phyloP scores from a whole-genome alignment of 2,797 vertebrate genomes.

The Acanthurus lineatus region DNA sequence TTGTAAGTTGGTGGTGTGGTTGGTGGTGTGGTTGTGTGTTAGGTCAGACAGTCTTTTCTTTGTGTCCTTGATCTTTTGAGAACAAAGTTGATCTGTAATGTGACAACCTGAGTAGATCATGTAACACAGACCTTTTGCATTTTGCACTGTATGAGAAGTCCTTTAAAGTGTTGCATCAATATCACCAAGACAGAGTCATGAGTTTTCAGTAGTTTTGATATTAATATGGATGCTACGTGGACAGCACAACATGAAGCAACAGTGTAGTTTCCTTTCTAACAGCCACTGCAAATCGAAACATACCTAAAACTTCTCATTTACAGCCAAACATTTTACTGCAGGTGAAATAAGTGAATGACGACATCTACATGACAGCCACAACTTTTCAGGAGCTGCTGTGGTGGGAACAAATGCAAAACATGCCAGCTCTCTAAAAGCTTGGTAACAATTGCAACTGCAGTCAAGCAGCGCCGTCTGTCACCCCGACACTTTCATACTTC shows the following conservation, averaged over 20 bases:
- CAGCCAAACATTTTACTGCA: not conserved
- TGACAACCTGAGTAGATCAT: not conserved
- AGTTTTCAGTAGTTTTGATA: not conserved
- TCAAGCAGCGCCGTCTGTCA: constrained; percentile 56
- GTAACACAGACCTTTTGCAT: not conserved
- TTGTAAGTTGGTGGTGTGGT: not conserved
- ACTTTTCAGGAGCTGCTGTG: constrained; percentile 9
- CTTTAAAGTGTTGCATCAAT: not conserved
- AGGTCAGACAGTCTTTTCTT: not conserved
- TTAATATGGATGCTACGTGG: not conserved
- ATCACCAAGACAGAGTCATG: not conserved
- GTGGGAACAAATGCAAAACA: constrained; percentile 39
- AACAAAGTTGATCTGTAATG: not conserved
- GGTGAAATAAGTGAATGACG: constrained; percentile 25
- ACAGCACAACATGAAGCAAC: not conserved
- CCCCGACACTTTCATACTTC: constrained; percentile 48
- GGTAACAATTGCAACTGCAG: constrained; percentile 52
- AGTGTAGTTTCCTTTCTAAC: constrained; percentile 17
- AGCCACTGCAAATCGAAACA: constrained; percentile 23
- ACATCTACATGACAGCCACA: constrained; percentile 4
- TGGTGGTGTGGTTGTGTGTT: not conserved
- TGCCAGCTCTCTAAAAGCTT: constrained; percentile 37
- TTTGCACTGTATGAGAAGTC: not conserved
- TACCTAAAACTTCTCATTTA: not conserved
- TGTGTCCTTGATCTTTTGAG: not conserved